These are phyloP conservation scores for Melipona quadrifasciata DNA, from an alignment of 1,140 invertebrate species.

Conservation along the genomic window DNA sequence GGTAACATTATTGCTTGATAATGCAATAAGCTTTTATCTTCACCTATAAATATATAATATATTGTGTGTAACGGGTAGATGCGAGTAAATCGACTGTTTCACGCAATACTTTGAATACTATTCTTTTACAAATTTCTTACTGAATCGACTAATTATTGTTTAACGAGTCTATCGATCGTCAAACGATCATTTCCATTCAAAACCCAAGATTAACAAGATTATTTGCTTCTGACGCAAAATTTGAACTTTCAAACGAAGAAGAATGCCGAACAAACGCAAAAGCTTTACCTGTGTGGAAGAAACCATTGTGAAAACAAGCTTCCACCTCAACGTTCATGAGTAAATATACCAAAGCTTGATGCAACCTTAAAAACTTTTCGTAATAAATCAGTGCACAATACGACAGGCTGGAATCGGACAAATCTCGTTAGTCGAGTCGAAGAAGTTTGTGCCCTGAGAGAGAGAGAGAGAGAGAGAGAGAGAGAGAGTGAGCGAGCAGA, in stretches of 20 bases:
- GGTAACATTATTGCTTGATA: conserved; percentile 59
- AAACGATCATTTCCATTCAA: background rate
- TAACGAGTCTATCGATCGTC: background rate
- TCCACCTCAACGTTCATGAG: conserved; percentile 9
- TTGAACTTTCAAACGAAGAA: too few relatives aligned
- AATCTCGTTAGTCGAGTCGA: conserved; percentile 77
- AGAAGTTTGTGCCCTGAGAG: conserved; percentile 70
- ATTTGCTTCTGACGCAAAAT: background rate
- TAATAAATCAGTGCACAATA: conserved; percentile 63
- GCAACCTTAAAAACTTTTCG: conserved; percentile 55
- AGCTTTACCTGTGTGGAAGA: background rate
- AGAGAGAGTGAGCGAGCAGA: conserved; percentile 20
- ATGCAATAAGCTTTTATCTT: conserved; percentile 55
- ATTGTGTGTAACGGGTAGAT: background rate
- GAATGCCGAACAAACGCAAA: background rate
- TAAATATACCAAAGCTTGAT: conserved; percentile 15
- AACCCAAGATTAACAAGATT: background rate
- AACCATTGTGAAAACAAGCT: conserved; percentile 26
- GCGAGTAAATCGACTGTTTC: conserved; percentile 5
- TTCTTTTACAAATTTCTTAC: background rate
- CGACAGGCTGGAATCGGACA: conserved; percentile 59
- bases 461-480: conserved; percentile 3
- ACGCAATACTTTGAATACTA: background rate
- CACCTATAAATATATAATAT: conserved; percentile 37
- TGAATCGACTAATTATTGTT: too few relatives aligned